Conservation (phyloP, 2,113 vertebrate species). For the Embiotoca jacksoni region DNA sequence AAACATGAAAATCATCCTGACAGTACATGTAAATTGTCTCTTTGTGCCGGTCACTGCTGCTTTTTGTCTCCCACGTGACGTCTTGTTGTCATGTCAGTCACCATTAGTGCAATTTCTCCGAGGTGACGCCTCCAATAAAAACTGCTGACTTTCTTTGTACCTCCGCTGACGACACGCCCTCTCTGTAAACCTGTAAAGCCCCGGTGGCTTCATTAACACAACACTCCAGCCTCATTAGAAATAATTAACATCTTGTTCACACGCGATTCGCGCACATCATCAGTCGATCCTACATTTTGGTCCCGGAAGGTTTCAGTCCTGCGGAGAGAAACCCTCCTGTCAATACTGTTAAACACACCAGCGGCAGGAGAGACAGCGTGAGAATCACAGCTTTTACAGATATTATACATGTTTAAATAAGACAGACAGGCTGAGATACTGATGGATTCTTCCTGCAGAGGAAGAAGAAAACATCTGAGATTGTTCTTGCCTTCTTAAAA, state of each 20-base stretch:
- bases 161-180: no score
- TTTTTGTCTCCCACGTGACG: no score
- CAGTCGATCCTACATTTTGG: neutral
- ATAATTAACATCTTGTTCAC: slow-evolving; percentile 55
- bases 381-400: neutral
- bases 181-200: neutral
- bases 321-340: slow-evolving; percentile 13
- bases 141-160: no score
- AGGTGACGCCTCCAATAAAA: slow-evolving; percentile 4
- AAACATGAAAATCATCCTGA: neutral
- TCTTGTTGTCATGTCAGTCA: neutral
- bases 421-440: neutral
- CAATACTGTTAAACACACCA: slow-evolving; percentile 22
- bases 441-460: neutral
- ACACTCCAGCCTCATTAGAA: slow-evolving; percentile 55
- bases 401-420: no score
- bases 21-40: neutral
- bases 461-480: neutral
- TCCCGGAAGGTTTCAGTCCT: neutral
- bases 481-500: slow-evolving; percentile 8
- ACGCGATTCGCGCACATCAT: slow-evolving; percentile 17
- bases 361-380: slow-evolving; percentile 27
- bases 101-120: neutral
- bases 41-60: no score
- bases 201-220: slow-evolving; percentile 46